These are phyloP conservation scores for Criorhina ranunculi DNA, from an alignment of 2,888 invertebrate genomes.

Conservation along the genomic window DNA sequence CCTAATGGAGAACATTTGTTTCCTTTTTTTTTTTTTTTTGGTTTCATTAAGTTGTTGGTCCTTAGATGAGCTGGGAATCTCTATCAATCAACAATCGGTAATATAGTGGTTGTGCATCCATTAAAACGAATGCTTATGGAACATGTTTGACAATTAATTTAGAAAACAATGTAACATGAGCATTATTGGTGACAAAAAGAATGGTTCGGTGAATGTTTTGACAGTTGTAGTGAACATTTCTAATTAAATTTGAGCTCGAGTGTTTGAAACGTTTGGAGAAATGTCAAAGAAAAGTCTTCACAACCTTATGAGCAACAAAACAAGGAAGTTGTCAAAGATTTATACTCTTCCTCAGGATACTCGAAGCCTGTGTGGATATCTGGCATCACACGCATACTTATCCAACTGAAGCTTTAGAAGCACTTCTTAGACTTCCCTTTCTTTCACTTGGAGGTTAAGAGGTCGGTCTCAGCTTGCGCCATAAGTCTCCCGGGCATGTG, in stretches of 20 bases:
- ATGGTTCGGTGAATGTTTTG: constrained; percentile 1
- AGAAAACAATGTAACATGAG: constrained; percentile 47
- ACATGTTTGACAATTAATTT: constrained; percentile 47
- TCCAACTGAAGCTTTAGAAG: too few relatives aligned
- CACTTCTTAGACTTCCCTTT: too few relatives aligned
- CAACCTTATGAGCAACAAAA: too few relatives aligned
- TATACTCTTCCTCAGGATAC: too few relatives aligned
- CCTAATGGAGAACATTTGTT: constrained; percentile 72
- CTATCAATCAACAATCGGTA: constrained; percentile 69
- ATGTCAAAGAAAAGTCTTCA: too few relatives aligned
- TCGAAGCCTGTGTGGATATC: too few relatives aligned
- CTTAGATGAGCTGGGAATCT: constrained; percentile 47
- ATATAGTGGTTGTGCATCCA: constrained; percentile 33
- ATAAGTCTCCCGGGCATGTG: too few relatives aligned
- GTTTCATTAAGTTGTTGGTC: constrained; percentile 68
- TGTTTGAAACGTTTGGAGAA: neutral
- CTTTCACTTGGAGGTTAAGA: too few relatives aligned
- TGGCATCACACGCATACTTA: too few relatives aligned
- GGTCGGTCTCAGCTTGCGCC: too few relatives aligned
- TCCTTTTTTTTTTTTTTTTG: constrained; percentile 25
- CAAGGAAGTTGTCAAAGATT: too few relatives aligned
- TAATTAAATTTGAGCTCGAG: neutral
- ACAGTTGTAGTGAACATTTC: neutral
- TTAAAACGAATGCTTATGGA: constrained; percentile 53
- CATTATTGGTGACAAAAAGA: constrained; percentile 11